Percentiles rank a stretch among this genome's conserved stretches.
phyloP scores from a whole-genome alignment of 2,888 invertebrate species.

The Rhagophthalmus giganteus region DNA sequence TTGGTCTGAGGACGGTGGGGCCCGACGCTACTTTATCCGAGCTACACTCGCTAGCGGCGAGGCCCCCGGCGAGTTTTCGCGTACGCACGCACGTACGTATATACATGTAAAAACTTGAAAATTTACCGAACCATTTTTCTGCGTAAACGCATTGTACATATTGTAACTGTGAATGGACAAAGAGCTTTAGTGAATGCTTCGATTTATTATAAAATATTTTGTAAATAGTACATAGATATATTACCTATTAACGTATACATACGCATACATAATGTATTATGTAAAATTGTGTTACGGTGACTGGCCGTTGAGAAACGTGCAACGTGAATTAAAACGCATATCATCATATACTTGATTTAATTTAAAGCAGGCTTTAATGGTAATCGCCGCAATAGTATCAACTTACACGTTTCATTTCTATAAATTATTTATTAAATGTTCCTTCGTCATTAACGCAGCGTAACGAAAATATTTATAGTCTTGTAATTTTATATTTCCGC shows the following conservation, averaged over 20 bases:
- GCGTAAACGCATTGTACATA: slow-evolving; percentile 43
- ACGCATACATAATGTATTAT: slow-evolving; percentile 22
- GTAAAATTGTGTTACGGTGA: slow-evolving; percentile 44
- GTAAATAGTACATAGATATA: slow-evolving; percentile 51
- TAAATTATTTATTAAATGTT: slow-evolving; percentile 30
- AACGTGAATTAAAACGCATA: slow-evolving; percentile 40
- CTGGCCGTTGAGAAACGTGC: slow-evolving; percentile 49
- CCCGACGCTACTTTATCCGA: slow-evolving; percentile 58
- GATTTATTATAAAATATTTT: slow-evolving; percentile 38
- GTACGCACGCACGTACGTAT: too few relatives aligned
- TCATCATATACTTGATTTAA: slow-evolving; percentile 32
- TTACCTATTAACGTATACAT: slow-evolving; percentile 43
- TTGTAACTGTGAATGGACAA: slow-evolving; percentile 41
- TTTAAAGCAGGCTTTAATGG: slow-evolving; percentile 21
- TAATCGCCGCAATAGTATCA: slow-evolving; percentile 28
- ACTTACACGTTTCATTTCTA: slow-evolving; percentile 16
- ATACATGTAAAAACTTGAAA: slow-evolving; percentile 35
- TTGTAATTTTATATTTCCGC: slow-evolving; percentile 26
- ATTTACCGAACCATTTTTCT: slow-evolving; percentile 16
- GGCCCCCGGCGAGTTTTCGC: too few relatives aligned
- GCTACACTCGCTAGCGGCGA: slow-evolving; percentile 51
- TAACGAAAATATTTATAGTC: slow-evolving; percentile 25
- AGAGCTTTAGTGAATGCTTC: slow-evolving; percentile 45
- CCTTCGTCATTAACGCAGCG: slow-evolving; percentile 13
- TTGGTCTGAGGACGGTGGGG: slow-evolving; percentile 81